Evolutionary conservation across 2,888 invertebrate species (phyloP).

Genomic region (Neuroscelio doddi): DNA sequence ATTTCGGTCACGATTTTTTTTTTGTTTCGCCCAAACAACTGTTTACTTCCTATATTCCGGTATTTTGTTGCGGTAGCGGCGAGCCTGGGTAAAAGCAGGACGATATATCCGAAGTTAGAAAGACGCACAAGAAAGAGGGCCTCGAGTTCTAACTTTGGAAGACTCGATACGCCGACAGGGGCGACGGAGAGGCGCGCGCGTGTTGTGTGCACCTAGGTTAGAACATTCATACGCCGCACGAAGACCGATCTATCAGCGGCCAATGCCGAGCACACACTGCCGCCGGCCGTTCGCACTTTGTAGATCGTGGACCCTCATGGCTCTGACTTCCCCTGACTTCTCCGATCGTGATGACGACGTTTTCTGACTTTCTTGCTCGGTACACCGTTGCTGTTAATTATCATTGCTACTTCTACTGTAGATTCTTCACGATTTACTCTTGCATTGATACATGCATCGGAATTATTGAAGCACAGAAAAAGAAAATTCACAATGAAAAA

Average conservation of each 20-base stretch:
- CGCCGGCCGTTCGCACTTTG: no score
- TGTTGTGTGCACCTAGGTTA: slow-evolving; percentile 20
- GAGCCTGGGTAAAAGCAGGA: background rate
- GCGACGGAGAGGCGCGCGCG: slow-evolving; percentile 26
- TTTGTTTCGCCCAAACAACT: background rate
- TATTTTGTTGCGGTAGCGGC: background rate
- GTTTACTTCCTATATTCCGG: background rate
- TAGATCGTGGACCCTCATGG: no score
- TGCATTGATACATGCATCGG: no score
- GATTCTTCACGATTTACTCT: no score
- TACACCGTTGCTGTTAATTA: no score
- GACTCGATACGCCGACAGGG: background rate
- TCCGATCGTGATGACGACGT: no score
- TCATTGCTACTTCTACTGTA: no score
- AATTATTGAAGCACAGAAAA: no score
- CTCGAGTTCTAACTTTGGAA: slow-evolving; percentile 27
- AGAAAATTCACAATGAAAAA: no score
- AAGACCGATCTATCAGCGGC: slow-evolving; percentile 52
- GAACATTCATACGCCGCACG: slow-evolving; percentile 11
- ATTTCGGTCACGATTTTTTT: background rate
- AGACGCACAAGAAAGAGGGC: background rate
- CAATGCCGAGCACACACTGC: slow-evolving; percentile 56
- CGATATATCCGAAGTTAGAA: background rate
- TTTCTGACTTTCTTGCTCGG: no score
- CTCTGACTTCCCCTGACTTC: no score